Conservation (phyloP, 2,797 vertebrate species). For the Apogon talboti region DNA sequence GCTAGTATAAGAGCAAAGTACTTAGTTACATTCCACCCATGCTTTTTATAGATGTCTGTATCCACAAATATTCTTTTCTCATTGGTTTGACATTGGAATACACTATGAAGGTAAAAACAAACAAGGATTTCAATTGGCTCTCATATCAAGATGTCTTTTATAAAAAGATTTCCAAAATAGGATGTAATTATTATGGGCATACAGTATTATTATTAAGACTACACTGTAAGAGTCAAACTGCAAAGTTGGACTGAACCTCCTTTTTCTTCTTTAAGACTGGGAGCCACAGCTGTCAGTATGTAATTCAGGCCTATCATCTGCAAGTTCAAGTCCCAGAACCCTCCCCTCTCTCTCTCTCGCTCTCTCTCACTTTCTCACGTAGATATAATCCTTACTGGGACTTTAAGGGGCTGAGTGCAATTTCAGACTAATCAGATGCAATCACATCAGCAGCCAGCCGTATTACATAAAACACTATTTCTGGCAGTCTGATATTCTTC, state of each 20-base stretch:
- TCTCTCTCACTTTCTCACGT: neutral
- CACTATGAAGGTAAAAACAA: too few species aligned
- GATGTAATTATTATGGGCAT: too few species aligned
- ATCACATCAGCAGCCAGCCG: constrained; percentile 71
- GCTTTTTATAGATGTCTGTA: too few species aligned
- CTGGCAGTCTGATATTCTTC: constrained; percentile 38
- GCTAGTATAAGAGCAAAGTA: too few species aligned
- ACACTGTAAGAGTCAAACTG: neutral
- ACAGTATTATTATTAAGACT: neutral
- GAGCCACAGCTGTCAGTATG: neutral
- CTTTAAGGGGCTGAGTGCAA: constrained; percentile 52
- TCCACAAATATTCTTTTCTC: too few species aligned
- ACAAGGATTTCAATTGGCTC: too few species aligned
- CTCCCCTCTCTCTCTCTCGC: neutral
- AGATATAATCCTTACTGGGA: constrained; percentile 32
- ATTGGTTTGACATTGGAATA: too few species aligned
- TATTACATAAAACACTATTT: constrained; percentile 69
- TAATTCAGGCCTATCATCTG: constrained; percentile 6
- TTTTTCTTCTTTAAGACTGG: neutral
- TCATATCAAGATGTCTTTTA: neutral
- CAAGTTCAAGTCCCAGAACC: neutral
- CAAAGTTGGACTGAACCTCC: neutral
- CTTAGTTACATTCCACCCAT: too few species aligned
- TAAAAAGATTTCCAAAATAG: neutral
- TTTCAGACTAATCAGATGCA: constrained; percentile 69